Conservation (phyloP, 2,113 vertebrate genomes). For the Tupaia chinensis region DNA sequence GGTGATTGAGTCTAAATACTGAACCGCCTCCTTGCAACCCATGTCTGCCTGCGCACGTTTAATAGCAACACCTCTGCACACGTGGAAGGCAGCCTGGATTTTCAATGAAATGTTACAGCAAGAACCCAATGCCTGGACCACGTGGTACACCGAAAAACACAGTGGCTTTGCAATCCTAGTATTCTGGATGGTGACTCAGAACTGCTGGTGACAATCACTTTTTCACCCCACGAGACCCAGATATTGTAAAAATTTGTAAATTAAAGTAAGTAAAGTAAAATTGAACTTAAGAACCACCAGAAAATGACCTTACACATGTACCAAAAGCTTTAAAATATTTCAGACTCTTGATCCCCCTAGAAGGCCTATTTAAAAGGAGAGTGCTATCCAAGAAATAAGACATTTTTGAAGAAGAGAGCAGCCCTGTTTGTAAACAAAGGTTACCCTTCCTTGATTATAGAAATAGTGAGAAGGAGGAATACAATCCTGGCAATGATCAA, state of each 20-base stretch:
- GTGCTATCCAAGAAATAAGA: background rate
- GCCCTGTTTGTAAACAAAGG: slow-evolving; percentile 44
- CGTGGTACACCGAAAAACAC: background rate
- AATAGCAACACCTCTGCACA: background rate
- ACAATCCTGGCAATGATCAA: slow-evolving; percentile 45
- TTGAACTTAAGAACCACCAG: background rate
- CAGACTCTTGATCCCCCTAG: background rate
- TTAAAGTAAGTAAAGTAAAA: background rate
- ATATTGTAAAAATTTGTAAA: background rate
- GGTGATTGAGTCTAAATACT: background rate
- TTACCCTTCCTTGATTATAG: background rate
- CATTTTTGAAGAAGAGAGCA: background rate
- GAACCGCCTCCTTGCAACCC: background rate
- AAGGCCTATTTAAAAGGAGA: background rate
- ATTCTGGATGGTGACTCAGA: background rate
- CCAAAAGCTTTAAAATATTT: background rate
- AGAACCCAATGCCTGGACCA: background rate
- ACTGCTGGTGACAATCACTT: background rate
- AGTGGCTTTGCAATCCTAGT: background rate
- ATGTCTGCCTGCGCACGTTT: background rate
- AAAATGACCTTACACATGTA: background rate
- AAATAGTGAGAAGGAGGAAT: background rate
- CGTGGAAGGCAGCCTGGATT: background rate
- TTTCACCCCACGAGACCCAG: background rate
- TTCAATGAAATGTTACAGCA: background rate